phyloP scores from a whole-genome alignment of 2,797 vertebrate species.

The Cyprinodon diabolis region DNA sequence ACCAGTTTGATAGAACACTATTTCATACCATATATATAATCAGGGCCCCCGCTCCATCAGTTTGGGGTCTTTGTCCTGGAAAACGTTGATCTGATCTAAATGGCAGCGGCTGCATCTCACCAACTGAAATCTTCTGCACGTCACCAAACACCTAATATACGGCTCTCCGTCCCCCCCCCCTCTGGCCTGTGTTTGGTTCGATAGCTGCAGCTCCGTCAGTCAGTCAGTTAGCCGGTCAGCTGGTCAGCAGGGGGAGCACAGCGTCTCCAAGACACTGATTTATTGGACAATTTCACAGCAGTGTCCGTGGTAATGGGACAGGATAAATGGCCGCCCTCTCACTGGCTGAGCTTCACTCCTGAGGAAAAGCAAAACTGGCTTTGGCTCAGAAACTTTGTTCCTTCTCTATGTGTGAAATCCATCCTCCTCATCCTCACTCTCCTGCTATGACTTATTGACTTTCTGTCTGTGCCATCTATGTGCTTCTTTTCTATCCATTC shows the following conservation, averaged over 20 bases:
- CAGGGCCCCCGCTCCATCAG: too few relatives aligned
- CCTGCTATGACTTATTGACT: conserved; percentile 65
- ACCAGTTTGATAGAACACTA: too few relatives aligned
- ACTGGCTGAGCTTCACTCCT: conserved; percentile 71
- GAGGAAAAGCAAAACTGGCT: conserved; percentile 53
- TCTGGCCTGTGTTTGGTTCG: not conserved
- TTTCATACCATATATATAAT: too few relatives aligned
- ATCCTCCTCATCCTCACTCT: conserved; percentile 34
- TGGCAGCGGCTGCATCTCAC: too few relatives aligned
- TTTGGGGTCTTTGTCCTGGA: too few relatives aligned
- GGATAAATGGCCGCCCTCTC: conserved; percentile 84
- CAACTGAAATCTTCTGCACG: too few relatives aligned
- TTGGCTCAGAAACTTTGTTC: conserved; percentile 22
- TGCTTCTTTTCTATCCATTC: conserved; percentile 27
- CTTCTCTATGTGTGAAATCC: conserved; percentile 10
- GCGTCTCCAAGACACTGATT: conserved; percentile 80
- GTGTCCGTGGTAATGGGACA: conserved; percentile 82
- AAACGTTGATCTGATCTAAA: too few relatives aligned
- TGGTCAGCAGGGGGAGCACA: conserved; percentile 64
- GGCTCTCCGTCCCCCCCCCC: too few relatives aligned
- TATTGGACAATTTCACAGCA: conserved; percentile 85
- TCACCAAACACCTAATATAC: too few relatives aligned
- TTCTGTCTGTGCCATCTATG: conserved; percentile 43
- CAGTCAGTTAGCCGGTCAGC: conserved; percentile 52
- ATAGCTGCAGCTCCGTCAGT: conserved; percentile 54